Conservation (phyloP, 2,113 vertebrate species). For the Carlito syrichta region DNA sequence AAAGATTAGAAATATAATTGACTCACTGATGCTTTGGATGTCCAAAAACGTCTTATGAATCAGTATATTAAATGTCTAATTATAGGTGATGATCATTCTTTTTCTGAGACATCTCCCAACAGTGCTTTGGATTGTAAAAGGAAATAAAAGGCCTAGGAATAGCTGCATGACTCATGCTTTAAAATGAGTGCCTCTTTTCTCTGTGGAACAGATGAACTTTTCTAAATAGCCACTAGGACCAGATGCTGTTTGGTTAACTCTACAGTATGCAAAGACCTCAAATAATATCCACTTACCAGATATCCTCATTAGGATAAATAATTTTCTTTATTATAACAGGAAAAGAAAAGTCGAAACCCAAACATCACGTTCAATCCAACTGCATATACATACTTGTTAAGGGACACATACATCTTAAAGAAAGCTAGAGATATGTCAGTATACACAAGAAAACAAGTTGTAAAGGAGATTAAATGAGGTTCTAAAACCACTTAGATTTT, state of each 20-base stretch:
- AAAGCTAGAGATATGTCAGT: not conserved
- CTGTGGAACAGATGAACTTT: not conserved
- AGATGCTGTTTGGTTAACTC: not conserved
- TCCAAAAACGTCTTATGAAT: slow-evolving; percentile 14
- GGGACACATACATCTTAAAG: not conserved
- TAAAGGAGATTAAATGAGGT: rapidly evolving
- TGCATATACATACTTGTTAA: not conserved
- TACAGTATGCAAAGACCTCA: not conserved
- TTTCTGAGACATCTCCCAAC: not conserved
- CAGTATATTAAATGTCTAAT: slow-evolving; percentile 55
- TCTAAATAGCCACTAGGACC: not conserved
- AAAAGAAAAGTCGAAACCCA: not conserved
- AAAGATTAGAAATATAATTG: slow-evolving; percentile 44
- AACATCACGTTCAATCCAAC: not conserved
- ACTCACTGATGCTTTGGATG: not conserved
- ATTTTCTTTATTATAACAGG: not conserved
- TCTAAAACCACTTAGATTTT: not conserved
- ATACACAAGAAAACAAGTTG: not conserved
- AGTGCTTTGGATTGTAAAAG: not conserved
- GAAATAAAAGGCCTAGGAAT: slow-evolving; percentile 17
- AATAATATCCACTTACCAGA: not conserved
- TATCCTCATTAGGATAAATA: not conserved
- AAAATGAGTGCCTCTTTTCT: not conserved
- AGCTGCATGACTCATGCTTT: slow-evolving; percentile 19
- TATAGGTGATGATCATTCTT: slow-evolving; percentile 39